Percentiles rank a stretch among this genome's conserved stretches.
These are phyloP conservation scores for Lemur catta DNA, from an alignment of 2,797 vertebrate species.

Conservation along the genomic window DNA sequence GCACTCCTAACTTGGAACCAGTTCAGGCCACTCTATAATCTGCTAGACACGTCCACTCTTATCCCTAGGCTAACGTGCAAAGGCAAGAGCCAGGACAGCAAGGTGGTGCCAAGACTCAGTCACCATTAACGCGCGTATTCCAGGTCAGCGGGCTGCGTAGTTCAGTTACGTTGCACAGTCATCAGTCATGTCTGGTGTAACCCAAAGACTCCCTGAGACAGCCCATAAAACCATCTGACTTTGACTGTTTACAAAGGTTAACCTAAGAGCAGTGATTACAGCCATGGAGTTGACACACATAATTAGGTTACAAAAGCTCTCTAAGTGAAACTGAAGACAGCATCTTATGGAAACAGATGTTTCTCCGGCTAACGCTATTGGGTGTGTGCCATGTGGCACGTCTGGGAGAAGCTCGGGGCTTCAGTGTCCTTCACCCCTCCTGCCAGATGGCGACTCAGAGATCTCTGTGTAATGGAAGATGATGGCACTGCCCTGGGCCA, in stretches of 20 bases:
- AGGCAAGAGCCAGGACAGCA: constrained; percentile 18
- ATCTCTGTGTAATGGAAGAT: not conserved
- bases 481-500: accelerated
- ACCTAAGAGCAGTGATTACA: constrained; percentile 18
- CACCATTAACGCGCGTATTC: not conserved
- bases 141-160: constrained; percentile 34
- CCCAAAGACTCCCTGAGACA: not conserved
- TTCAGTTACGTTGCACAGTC: not conserved
- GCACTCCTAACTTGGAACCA: constrained; percentile 38
- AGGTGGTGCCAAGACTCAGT: constrained; percentile 49
- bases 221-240: constrained; percentile 52
- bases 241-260: not conserved
- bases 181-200: not conserved
- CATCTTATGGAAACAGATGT: constrained; percentile 35
- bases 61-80: not conserved
- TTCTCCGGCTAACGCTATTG: not conserved
- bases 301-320: constrained; percentile 55
- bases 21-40: constrained; percentile 40
- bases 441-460: not conserved
- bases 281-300: not conserved
- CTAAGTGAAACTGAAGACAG: constrained; percentile 43
- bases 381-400: not conserved
- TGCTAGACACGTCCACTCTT: constrained; percentile 25
- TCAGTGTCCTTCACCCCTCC: not conserved
- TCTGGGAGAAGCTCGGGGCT: accelerated